phyloP scores from a whole-genome alignment of 2,888 invertebrate species.

The Eutolmus rufibarbis region DNA sequence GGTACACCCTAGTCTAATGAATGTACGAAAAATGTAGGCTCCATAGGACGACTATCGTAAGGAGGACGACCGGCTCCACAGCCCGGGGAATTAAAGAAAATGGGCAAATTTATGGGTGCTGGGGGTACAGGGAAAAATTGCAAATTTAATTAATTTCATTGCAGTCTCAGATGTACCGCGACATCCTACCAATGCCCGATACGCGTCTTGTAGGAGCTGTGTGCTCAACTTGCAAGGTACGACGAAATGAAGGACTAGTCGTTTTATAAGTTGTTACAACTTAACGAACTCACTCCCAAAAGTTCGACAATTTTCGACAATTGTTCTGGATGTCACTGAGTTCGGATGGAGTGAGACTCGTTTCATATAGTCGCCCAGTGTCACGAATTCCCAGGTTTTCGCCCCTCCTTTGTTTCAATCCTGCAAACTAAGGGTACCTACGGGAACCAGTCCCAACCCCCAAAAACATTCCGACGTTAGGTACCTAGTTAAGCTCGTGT shows the following conservation, averaged over 20 bases:
- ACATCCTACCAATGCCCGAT: not conserved
- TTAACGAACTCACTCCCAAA: not conserved
- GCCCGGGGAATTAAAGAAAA: not conserved
- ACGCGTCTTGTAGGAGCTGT: not conserved
- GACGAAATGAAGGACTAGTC: not conserved
- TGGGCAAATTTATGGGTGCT: not conserved
- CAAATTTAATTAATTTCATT: not conserved
- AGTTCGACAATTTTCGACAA: not conserved
- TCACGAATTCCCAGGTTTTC: not conserved
- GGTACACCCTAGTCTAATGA: not conserved
- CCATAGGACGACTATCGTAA: not conserved
- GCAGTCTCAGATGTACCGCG: not conserved
- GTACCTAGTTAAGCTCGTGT: not conserved
- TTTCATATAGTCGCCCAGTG: not conserved
- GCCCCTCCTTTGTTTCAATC: not conserved
- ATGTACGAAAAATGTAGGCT: conserved; percentile 1
- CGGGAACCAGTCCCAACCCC: not conserved
- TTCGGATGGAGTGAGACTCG: not conserved
- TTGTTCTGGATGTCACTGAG: not conserved
- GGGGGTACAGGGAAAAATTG: not conserved
- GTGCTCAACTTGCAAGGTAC: not conserved
- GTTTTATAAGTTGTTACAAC: not conserved
- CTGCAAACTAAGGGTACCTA: not conserved
- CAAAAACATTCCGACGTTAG: not conserved
- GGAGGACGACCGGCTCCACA: not conserved